Conservation (phyloP, 2,113 vertebrate species). For the Mugil cephalus region DNA sequence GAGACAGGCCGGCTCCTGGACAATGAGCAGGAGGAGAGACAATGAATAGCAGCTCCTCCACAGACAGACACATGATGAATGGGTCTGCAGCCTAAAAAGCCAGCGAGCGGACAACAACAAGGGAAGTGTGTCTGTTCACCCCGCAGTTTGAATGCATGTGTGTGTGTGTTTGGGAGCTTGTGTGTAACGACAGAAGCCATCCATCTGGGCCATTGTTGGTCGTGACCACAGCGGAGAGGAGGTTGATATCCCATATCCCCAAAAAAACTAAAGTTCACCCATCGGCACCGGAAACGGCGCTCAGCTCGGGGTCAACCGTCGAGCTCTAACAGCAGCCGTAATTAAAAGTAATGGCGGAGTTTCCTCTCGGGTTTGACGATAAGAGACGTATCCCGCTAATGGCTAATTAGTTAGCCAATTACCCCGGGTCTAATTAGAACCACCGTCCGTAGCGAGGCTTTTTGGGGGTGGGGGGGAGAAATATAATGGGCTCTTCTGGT, state of each 20-base stretch:
- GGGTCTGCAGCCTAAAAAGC: slow-evolving; percentile 63
- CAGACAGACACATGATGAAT: slow-evolving; percentile 71
- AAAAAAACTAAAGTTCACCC: slow-evolving; percentile 19
- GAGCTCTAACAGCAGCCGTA: slow-evolving; percentile 55
- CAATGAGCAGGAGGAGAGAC: slow-evolving; percentile 64
- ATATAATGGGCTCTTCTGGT: slow-evolving; percentile 62
- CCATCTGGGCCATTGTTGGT: slow-evolving; percentile 65
- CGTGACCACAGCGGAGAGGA: slow-evolving; percentile 46
- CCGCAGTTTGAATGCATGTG: slow-evolving; percentile 22
- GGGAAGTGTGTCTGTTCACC: slow-evolving; percentile 63
- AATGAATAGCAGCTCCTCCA: slow-evolving; percentile 64
- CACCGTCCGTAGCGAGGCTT: slow-evolving; percentile 48
- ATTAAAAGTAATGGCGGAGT: slow-evolving; percentile 67
- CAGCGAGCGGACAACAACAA: slow-evolving; percentile 46
- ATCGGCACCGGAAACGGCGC: slow-evolving; percentile 23
- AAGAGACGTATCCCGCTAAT: slow-evolving; percentile 54
- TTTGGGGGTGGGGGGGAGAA: slow-evolving; percentile 26
- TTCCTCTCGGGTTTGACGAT: slow-evolving; percentile 32
- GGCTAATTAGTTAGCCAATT: slow-evolving; percentile 72
- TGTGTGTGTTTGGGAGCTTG: slow-evolving; percentile 34
- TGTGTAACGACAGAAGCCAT: slow-evolving; percentile 38
- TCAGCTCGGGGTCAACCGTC: slow-evolving; percentile 37
- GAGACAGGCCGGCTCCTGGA: slow-evolving; percentile 53
- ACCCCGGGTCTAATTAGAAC: slow-evolving; percentile 68
- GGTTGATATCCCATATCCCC: slow-evolving; percentile 30